These are phyloP conservation scores for Alectoris magna DNA, from an alignment of 2,797 vertebrate genomes.

Conservation along the genomic window DNA sequence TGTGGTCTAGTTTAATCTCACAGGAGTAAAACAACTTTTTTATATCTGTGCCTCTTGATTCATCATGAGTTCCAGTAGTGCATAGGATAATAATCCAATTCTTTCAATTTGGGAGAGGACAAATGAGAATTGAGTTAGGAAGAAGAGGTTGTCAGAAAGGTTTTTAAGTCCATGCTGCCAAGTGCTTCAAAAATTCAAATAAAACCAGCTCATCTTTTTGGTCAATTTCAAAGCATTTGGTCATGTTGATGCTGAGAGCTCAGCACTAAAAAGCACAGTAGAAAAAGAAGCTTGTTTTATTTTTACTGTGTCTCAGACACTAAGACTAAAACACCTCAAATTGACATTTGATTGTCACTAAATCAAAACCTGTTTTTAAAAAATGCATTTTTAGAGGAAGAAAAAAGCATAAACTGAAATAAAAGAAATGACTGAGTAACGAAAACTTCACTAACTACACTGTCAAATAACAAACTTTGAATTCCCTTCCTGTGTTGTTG, in stretches of 20 bases:
- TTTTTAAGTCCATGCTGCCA: background rate
- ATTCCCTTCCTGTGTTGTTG: background rate
- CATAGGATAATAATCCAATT: background rate
- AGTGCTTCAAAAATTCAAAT: background rate
- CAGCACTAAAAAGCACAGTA: background rate
- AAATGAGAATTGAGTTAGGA: background rate
- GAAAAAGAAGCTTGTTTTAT: background rate
- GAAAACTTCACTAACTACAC: background rate
- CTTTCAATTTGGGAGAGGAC: background rate
- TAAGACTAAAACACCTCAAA: background rate
- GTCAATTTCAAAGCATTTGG: background rate
- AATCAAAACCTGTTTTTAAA: background rate
- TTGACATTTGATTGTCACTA: background rate
- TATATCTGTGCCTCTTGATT: background rate
- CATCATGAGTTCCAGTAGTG: background rate
- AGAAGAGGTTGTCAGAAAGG: background rate
- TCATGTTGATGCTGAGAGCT: background rate
- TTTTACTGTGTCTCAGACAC: background rate
- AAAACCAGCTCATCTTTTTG: background rate
- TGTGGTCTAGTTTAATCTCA: background rate
- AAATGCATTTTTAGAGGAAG: background rate
- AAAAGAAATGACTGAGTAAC: background rate
- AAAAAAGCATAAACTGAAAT: background rate
- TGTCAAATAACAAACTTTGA: conserved; percentile 3
- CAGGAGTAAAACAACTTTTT: background rate